phyloP scores from a whole-genome alignment of 1,140 invertebrate species.

The Grapholita molesta region DNA sequence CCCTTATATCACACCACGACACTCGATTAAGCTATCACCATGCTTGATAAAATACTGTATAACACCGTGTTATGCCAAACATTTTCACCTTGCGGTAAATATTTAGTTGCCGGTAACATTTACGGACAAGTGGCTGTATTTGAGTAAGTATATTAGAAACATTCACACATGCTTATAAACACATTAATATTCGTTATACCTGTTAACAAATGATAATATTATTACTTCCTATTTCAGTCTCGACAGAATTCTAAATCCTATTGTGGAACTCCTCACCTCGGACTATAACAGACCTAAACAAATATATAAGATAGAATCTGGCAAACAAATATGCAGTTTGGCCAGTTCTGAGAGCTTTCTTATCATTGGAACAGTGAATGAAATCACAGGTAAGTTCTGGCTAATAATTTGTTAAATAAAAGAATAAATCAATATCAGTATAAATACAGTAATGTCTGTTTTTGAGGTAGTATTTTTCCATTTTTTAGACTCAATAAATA shows the following conservation, averaged over 20 bases:
- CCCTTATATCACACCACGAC: neutral
- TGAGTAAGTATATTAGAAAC: conserved; percentile 82
- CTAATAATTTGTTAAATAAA: too few species aligned
- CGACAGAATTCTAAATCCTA: conserved; percentile 78
- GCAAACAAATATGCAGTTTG: conserved; percentile 85
- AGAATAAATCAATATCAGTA: too few species aligned
- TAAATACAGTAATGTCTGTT: too few species aligned
- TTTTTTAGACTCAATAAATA: too few species aligned
- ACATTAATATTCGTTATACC: too few species aligned
- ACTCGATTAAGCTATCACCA: conserved; percentile 29
- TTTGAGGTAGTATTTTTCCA: too few species aligned
- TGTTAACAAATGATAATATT: conserved; percentile 8
- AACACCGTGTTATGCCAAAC: conserved; percentile 88
- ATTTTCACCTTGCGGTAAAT: conserved; percentile 90
- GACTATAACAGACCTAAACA: conserved; percentile 79
- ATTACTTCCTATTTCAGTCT: conserved; percentile 72
- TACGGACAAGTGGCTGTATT: conserved; percentile 91
- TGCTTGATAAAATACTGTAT: conserved; percentile 80
- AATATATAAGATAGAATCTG: conserved; percentile 78
- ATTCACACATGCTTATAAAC: too few species aligned
- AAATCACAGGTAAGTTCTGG: conserved; percentile 75
- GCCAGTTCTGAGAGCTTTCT: conserved; percentile 84
- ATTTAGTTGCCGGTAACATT: conserved; percentile 89
- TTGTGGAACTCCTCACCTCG: conserved; percentile 76
- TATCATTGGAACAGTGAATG: conserved; percentile 85